Percentiles rank a stretch among this genome's conserved stretches.
phyloP scores from a whole-genome alignment of 2,888 invertebrate species.

The Anaspis maculata region DNA sequence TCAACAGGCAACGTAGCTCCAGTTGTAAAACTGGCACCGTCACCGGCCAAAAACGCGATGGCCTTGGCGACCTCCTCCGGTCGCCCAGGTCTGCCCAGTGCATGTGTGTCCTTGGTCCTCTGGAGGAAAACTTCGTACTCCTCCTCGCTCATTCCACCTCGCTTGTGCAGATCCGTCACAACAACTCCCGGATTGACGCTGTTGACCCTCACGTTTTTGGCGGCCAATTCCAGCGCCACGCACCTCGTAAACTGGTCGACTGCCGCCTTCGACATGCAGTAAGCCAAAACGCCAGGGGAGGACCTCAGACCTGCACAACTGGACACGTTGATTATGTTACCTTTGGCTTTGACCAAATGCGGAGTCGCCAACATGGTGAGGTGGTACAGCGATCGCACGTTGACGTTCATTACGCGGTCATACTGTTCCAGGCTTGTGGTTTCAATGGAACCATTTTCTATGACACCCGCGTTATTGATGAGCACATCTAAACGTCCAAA shows the following conservation, averaged over 20 bases:
- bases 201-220: conserved; percentile 80
- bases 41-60: conserved; percentile 87
- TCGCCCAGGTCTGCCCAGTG: conserved; percentile 78
- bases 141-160: conserved; percentile 76
- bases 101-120: conserved; percentile 81
- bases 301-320: conserved; percentile 88
- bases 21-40: conserved; percentile 82
- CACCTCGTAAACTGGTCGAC: conserved; percentile 93
- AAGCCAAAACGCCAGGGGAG: conserved; percentile 83
- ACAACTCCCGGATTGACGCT: conserved; percentile 94
- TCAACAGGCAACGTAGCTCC: conserved; percentile 85
- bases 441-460: conserved; percentile 52
- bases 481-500: conserved; percentile 75
- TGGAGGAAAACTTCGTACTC: conserved; percentile 72
- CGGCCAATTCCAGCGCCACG: conserved; percentile 77
- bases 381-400: conserved; percentile 74
- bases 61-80: conserved; percentile 81
- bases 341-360: conserved; percentile 71
- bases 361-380: conserved; percentile 84
- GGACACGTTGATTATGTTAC: conserved; percentile 92
- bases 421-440: conserved; percentile 78
- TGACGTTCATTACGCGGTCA: conserved; percentile 83
- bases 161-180: conserved; percentile 77
- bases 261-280: conserved; percentile 88
- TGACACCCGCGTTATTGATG: conserved; percentile 77